Base-by-base conservation (phyloP, 1,140 invertebrate genomes). In the Drosophila grimshawi region DNA sequence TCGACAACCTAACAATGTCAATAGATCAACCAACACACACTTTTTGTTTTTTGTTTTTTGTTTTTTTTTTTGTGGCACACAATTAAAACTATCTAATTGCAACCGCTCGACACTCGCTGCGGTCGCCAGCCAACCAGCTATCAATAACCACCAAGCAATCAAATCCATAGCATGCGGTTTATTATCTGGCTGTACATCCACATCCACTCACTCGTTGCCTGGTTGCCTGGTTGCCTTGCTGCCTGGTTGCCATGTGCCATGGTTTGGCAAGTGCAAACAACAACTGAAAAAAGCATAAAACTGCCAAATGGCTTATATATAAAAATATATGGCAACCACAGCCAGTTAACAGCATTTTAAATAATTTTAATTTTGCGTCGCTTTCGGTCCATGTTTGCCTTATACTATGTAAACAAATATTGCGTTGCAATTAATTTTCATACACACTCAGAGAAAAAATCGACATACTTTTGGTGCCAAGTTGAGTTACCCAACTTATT, bases 101-200 rank as follows among this genome's bases (percentile, higher is more conserved):
- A 69, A 27, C 46, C 19, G 30, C 8, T 56, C 62, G 69, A 49
- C 68, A 53, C 60, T 73, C 66, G 71, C 30, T 89, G 83, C 85
- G 83, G 83, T 89, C 56, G 41, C 2, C 41, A 45, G 33, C 5
- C 41, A 45, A 5, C 5, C 33, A 43, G 72, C 85, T 89, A 88
- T 88, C 85, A 89, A 83, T 89, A 89, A 83, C 80, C 62, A 43
- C 62, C 37, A 53, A 11, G 32, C 35, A 89, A 83, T 73, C 55
- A 73, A 80, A 89, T 88, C 77, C 83, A 63, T 61, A 89, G 59
- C 85, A 83, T 88, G 85, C 67, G 83, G 85, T 83, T 83, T 80
- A 64, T 55, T 59, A 46, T 39, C 5, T 5, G 60, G 32, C 8
- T 11, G 8, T 19, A 19, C 19, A 61, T 59, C 27, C 30, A 30